Percentiles rank a stretch among this genome's conserved stretches.
These are phyloP conservation scores for Macrophya annulata DNA, from an alignment of 2,888 invertebrate species.

Conservation along the genomic window DNA sequence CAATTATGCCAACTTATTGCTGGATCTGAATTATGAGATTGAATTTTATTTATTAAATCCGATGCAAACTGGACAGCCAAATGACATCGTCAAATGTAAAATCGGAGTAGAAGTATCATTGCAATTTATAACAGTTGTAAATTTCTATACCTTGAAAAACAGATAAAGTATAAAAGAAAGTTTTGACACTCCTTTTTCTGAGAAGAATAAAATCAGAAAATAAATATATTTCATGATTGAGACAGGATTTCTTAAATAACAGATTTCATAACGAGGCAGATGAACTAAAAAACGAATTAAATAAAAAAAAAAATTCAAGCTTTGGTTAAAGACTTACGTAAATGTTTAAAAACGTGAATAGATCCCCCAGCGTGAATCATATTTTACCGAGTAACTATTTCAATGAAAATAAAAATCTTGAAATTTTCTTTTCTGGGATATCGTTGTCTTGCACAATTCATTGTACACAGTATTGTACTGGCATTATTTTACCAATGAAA, in stretches of 20 bases:
- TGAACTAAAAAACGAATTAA: background rate
- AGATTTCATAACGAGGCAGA: background rate
- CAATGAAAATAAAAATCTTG: background rate
- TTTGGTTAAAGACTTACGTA: background rate
- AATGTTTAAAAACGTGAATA: background rate
- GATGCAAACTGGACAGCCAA: constrained; percentile 6
- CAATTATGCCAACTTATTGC: background rate
- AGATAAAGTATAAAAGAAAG: too few relatives aligned
- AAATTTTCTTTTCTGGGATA: background rate
- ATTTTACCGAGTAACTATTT: background rate
- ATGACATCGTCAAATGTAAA: background rate
- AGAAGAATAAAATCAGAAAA: background rate
- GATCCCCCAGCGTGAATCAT: background rate
- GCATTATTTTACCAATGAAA: constrained; percentile 15
- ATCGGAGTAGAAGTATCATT: background rate
- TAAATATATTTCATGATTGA: background rate
- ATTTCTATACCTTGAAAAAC: background rate
- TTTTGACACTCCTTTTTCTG: background rate
- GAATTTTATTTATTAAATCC: background rate
- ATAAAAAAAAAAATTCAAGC: background rate
- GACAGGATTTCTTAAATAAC: background rate
- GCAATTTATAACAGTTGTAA: background rate
- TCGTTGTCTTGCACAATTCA: background rate
- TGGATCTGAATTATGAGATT: background rate
- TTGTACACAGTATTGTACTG: constrained; percentile 16